Conservation (phyloP, 2,113 vertebrate species). For the pig (Sus scrofa) region DNA sequence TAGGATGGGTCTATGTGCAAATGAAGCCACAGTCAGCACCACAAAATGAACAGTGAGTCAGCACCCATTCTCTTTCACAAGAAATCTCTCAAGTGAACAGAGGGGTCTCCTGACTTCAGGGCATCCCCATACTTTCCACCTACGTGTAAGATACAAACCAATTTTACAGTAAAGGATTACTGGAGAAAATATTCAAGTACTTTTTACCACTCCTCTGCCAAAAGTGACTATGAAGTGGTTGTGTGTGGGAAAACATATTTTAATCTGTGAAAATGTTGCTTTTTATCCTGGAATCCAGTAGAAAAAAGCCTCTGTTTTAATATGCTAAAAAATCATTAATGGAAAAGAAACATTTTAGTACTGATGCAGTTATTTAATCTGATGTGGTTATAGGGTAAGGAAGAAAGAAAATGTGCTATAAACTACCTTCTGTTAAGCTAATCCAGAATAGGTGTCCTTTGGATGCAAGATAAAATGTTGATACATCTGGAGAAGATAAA, state of each 20-base stretch:
- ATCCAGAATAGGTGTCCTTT: neutral
- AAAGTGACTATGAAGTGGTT: neutral
- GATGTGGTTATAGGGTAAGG: neutral
- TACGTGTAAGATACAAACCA: neutral
- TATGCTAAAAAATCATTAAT: neutral
- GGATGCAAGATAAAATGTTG: conserved; percentile 17
- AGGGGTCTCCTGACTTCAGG: neutral
- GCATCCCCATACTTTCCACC: neutral
- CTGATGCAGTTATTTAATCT: neutral
- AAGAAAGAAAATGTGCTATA: neutral
- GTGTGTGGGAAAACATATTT: neutral
- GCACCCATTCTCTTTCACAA: neutral
- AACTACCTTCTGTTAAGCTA: neutral
- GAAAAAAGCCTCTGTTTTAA: neutral
- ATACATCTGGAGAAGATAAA: neutral
- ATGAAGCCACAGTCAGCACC: neutral
- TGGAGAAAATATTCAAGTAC: neutral
- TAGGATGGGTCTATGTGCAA: neutral
- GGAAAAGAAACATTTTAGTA: neutral
- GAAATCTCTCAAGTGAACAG: neutral
- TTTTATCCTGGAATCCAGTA: neutral
- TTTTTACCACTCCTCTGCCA: neutral
- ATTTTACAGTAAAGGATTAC: conserved; percentile 14
- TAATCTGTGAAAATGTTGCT: neutral
- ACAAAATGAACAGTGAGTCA: neutral